These are phyloP conservation scores for Diplazon laetatorius DNA, from an alignment of 2,888 invertebrate species.

Conservation along the genomic window DNA sequence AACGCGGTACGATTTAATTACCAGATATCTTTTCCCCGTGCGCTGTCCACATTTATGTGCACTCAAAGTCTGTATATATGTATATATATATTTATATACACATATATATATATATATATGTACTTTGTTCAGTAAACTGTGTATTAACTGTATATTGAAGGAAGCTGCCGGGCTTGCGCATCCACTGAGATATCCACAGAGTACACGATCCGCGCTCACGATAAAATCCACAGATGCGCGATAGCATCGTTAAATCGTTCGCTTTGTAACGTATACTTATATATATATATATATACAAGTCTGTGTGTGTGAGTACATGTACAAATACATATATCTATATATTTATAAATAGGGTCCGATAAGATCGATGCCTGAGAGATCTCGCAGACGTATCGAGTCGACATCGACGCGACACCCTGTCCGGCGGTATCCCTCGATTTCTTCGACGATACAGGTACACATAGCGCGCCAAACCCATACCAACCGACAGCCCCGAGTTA, in stretches of 20 bases:
- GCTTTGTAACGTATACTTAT: constrained; percentile 23
- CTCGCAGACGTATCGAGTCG: constrained; percentile 62
- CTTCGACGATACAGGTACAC: constrained; percentile 62
- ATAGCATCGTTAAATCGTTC: constrained; percentile 60
- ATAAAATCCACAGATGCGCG: constrained; percentile 63
- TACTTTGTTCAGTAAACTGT: constrained; percentile 35
- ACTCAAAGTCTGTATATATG: constrained; percentile 12
- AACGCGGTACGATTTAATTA: constrained; percentile 74
- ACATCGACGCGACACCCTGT: constrained; percentile 66
- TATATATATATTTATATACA: too few relatives aligned
- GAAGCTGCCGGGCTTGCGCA: constrained; percentile 60
- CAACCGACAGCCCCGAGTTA: constrained; percentile 70
- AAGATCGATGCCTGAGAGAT: constrained; percentile 66
- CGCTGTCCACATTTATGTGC: constrained; percentile 39
- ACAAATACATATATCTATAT: background rate
- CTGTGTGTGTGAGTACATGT: constrained; percentile 18
- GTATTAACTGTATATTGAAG: constrained; percentile 17
- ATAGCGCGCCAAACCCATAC: constrained; percentile 47
- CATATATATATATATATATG: too few relatives aligned
- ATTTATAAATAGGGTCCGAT: constrained; percentile 61
- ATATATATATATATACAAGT: constrained; percentile 11
- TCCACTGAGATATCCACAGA: constrained; percentile 50
- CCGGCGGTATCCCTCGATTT: constrained; percentile 49
- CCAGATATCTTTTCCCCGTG: constrained; percentile 52
- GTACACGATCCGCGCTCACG: constrained; percentile 60